Conservation (phyloP, 2,113 vertebrate genomes). For the Pseudorasbora parva region DNA sequence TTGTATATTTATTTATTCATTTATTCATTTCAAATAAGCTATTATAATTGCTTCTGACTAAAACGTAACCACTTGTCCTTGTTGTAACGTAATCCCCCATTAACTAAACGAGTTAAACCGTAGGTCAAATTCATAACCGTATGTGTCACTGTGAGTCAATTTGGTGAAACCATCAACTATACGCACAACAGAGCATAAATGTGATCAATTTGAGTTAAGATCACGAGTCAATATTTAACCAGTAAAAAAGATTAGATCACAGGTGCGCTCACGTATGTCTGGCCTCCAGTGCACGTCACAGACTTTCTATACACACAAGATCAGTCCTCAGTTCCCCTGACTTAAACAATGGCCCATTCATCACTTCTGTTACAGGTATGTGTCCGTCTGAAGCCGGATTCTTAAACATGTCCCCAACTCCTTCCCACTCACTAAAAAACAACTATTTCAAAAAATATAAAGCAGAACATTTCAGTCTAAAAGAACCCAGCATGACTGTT, state of each 20-base stretch:
- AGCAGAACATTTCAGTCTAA: neutral
- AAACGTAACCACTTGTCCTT: neutral
- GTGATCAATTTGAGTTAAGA: neutral
- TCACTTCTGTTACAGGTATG: conserved; percentile 1
- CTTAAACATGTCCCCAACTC: neutral
- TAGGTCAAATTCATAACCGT: neutral
- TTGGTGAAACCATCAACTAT: neutral
- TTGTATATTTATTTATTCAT: neutral
- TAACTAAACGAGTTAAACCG: neutral
- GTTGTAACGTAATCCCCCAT: neutral
- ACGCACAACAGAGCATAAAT: neutral
- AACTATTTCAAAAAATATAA: conserved; percentile 26
- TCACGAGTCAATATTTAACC: conserved; percentile 52
- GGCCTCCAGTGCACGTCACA: conserved; percentile 19
- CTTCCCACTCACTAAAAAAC: neutral
- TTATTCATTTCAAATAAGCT: neutral
- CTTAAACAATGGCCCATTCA: conserved; percentile 54
- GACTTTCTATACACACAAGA: neutral
- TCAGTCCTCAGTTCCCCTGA: neutral
- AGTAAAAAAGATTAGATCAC: conserved; percentile 26
- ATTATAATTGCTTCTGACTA: neutral
- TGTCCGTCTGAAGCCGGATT: neutral
- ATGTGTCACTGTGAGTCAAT: neutral
- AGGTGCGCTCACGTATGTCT: conserved; percentile 38
- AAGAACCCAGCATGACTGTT: neutral